A percentile compares a stretch with the other conserved stretches of the same genome.
Conservation (phyloP, 2,888 invertebrate genomes). For the Dicranocentrus wangi region DNA sequence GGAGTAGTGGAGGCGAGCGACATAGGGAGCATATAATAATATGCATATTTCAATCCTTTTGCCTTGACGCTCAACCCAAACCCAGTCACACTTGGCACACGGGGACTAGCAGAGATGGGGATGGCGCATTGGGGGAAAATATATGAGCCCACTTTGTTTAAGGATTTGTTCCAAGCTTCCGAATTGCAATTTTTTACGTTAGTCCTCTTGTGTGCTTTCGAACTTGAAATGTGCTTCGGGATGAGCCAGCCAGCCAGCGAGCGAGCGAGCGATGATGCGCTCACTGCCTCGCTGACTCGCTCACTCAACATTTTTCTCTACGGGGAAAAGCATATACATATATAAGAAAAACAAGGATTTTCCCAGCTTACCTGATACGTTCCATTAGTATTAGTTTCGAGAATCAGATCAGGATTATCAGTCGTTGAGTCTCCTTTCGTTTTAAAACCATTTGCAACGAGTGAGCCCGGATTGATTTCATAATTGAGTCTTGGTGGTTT, state of each 20-base stretch:
- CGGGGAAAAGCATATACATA: slow-evolving; percentile 3
- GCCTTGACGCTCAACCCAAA: not conserved
- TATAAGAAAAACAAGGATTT: too few relatives aligned
- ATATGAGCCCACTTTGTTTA: slow-evolving; percentile 60
- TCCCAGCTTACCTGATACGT: slow-evolving; percentile 69
- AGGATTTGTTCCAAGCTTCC: slow-evolving; percentile 61
- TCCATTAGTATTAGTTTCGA: slow-evolving; percentile 73
- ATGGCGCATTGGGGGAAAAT: slow-evolving; percentile 5
- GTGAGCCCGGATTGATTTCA: slow-evolving; percentile 72
- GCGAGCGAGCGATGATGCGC: too few relatives aligned
- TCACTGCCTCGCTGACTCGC: not conserved
- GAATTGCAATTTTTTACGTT: slow-evolving; percentile 55
- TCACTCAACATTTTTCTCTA: not conserved
- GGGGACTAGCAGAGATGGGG: not conserved
- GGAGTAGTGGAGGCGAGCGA: not conserved
- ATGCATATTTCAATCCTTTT: slow-evolving; percentile 8
- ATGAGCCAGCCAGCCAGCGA: too few relatives aligned
- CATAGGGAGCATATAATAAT: too few relatives aligned
- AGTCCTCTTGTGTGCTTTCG: too few relatives aligned
- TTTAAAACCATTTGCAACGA: slow-evolving; percentile 71
- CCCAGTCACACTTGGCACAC: slow-evolving; percentile 28
- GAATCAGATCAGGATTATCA: slow-evolving; percentile 76
- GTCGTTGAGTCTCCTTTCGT: slow-evolving; percentile 73
- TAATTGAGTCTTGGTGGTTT: slow-evolving; percentile 73
- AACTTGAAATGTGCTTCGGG: not conserved